These are phyloP conservation scores for Stramonita haemastoma DNA, from an alignment of 2,888 invertebrate species.

Conservation along the genomic window DNA sequence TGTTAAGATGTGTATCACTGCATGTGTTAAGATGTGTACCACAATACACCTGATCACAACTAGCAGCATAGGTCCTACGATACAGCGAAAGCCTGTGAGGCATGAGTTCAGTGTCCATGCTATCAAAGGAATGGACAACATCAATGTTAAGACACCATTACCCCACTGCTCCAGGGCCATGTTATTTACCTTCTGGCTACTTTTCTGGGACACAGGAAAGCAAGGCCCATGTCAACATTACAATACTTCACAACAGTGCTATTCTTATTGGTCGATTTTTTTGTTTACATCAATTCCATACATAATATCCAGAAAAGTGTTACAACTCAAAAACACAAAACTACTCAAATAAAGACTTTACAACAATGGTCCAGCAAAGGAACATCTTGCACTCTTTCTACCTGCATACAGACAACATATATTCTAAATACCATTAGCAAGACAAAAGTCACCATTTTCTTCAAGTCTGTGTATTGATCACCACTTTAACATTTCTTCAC, in stretches of 20 bases:
- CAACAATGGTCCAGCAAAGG: too few species aligned
- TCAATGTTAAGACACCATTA: slow-evolving; percentile 40
- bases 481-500: too few species aligned
- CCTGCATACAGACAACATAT: too few species aligned
- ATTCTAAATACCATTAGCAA: too few species aligned
- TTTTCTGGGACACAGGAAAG: slow-evolving; percentile 38
- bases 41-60: not conserved
- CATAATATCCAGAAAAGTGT: too few species aligned
- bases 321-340: too few species aligned
- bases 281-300: too few species aligned
- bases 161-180: not conserved
- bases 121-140: slow-evolving; percentile 35
- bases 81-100: not conserved
- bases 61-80: not conserved
- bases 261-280: too few species aligned
- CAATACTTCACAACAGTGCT: not conserved
- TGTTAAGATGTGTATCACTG: not conserved
- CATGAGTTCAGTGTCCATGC: slow-evolving; percentile 30
- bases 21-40: not conserved
- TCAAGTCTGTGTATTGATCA: too few species aligned
- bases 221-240: not conserved
- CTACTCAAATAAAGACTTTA: too few species aligned
- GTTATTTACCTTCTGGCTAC: slow-evolving; percentile 43
- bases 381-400: too few species aligned
- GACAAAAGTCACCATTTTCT: too few species aligned